Base-by-base conservation (phyloP, 2,797 vertebrate genomes). In the Centroberyx gerrardi region DNA sequence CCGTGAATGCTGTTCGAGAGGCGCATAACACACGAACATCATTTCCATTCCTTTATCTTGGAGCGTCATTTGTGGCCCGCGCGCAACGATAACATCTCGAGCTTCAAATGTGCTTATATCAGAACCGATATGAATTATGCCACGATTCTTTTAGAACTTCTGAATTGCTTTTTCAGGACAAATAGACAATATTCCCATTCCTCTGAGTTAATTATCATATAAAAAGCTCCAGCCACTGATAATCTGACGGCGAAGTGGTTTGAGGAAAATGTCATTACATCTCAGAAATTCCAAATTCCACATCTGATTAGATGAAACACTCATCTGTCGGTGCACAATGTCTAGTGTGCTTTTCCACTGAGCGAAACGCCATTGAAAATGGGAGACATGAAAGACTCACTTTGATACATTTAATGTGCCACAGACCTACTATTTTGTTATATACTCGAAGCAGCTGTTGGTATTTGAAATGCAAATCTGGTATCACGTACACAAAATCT, bases 191-290 rank as follows among this genome's bases (percentile, higher is more conserved):
- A 90, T 90, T 88, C 82, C 85, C 73, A 74, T 87, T 87, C 65
- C 78, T 66, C 83, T 56, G 42, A 84, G 83, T 92, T 92, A 93
- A 94, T 94, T 93, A 94, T 81, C 93, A 92, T 93, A 90, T 93
- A 94, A 90, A 93, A 89, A 84, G 87, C 83, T 79, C 17, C 65
- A 56, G 73, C 87, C 70, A 75, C 80, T 70, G 87, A 87, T 89
- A 85, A 94, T 86, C 81, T 85, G 64, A 81, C 84, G 61, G 72
- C 73, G 93, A 89, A 89, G 88, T 88, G 82, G 81, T 90, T 88
- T 82, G 81, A 81, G 78, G 70, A 75, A 95, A 95, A 95, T 94
- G 82, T 90, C 92, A 93, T 90, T 87, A 74, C 86, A 61, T 85
- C 79, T 84, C 76, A 72, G 77, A 84, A 91, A 89, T 89, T 84